Evolutionary conservation across 2,113 vertebrate genomes (phyloP), one percentile per base, ranked within the genome.

Genomic region (Zosterops borbonicus): DNA sequence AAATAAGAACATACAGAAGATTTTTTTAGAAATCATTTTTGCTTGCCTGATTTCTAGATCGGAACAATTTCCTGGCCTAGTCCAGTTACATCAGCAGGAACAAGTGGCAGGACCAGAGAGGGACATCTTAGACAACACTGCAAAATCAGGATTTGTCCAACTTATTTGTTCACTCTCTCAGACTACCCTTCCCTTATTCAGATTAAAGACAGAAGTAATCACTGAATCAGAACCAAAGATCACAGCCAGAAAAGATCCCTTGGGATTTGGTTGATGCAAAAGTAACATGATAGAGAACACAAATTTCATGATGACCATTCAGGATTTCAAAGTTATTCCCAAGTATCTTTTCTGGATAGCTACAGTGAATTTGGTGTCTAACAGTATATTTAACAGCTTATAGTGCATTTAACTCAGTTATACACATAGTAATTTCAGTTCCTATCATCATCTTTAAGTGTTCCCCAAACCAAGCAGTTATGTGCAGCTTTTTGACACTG

Each of bases 391-490:
- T 55, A 86, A 41, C 39, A 63, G 20, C 28, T 89, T 33, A 37
- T 12, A 21, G 2, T 62, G 29, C 44, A 64, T 17, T 85, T 64
- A 64, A 55, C 19, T 31, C 59, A 89, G 55, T 41, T 47, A 56
- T 3, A 41, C 5, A 67, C 7, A 67, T 17, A 68, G 33, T 39
- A 56, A 80, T 62, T 80, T 69, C 87, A 91, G 50, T n/a, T 89
- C 35, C 68, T 62, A 20, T 22, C 9, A 50, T 41, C 41, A 60
- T 10, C 50, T 46, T 74, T 37, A 73, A 39, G 33, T 47, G 19
- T 7, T 81, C 47, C 35, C 91, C 77, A 89, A 82, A 52, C 33
- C 65, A 92, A 89, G 35, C 11, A 75, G 29, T 35, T 89, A 50
- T 14, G 8, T 68, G 44, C 27, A 78, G 37, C 31, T 60, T 90